Evolutionary conservation across 2,888 invertebrate species (phyloP).

Genomic region (Campopleginae sp.): DNA sequence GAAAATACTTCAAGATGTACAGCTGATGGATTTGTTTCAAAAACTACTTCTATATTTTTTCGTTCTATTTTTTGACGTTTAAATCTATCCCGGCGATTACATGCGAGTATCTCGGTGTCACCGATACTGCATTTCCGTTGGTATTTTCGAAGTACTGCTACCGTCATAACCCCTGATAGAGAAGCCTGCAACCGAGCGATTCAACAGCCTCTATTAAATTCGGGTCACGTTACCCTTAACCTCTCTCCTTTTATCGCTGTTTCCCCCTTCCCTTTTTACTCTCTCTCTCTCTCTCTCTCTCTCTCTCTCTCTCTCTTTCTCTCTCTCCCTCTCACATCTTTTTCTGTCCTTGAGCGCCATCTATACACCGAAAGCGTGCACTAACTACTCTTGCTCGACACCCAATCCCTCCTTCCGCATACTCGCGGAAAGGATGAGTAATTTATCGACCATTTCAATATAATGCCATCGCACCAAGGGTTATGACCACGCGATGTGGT

Average conservation of each 20-base stretch:
- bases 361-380: constrained; percentile 38
- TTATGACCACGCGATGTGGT: constrained; percentile 51
- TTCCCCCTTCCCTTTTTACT: constrained; percentile 10
- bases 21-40: not conserved
- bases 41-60: not conserved
- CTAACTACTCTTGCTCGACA: constrained; percentile 27
- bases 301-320: constrained; percentile 16
- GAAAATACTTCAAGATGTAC: not conserved
- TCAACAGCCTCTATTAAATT: constrained; percentile 68
- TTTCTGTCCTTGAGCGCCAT: constrained; percentile 25
- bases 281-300: constrained; percentile 5
- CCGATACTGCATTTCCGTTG: constrained; percentile 19
- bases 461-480: constrained; percentile 56
- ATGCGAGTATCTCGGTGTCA: constrained; percentile 23
- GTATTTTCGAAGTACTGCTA: constrained; percentile 36
- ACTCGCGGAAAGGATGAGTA: constrained; percentile 65
- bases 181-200: constrained; percentile 56
- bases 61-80: constrained; percentile 3
- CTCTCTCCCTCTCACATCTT: constrained; percentile 1
- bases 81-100: constrained; percentile 20
- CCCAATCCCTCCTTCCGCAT: constrained; percentile 20
- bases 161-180: constrained; percentile 23
- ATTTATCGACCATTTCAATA: constrained; percentile 71
- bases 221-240: constrained; percentile 69
- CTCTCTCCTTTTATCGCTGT: constrained; percentile 27